Percentiles rank a stretch among this genome's conserved stretches.
Evolutionary conservation across 1,140 invertebrate genomes (phyloP).

Genomic region (Bombus sibiricus): DNA sequence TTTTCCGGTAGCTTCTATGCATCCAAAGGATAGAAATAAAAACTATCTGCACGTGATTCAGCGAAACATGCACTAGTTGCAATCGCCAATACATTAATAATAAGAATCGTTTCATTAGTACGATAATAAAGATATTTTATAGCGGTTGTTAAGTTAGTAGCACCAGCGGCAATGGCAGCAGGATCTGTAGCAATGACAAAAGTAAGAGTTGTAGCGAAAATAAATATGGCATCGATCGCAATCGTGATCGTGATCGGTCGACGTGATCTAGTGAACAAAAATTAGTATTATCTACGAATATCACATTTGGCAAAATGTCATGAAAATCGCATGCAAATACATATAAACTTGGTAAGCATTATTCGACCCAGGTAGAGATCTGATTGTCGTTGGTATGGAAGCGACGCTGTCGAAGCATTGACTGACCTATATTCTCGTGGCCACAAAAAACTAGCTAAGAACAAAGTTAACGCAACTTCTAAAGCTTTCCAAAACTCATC

Average conservation of each 20-base stretch:
- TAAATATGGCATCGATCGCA: constrained; percentile 1
- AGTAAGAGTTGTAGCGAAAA: constrained; percentile 45
- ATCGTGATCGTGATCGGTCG: constrained; percentile 5
- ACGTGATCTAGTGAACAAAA: constrained; percentile 8
- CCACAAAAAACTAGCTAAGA: constrained; percentile 55
- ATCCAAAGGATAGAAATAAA: constrained; percentile 25
- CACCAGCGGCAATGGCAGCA: constrained; percentile 42
- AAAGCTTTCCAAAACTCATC: constrained; percentile 79
- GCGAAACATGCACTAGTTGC: constrained; percentile 50
- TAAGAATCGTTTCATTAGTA: constrained; percentile 22
- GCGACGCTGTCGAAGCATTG: constrained; percentile 57
- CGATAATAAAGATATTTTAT: constrained; percentile 33
- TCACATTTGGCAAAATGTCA: constrained; percentile 32
- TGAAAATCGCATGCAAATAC: constrained; percentile 59
- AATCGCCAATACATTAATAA: constrained; percentile 26
- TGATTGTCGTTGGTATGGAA: constrained; percentile 57
- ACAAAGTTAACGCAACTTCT: constrained; percentile 59
- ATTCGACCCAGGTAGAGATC: constrained; percentile 50
- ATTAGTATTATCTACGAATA: constrained; percentile 46
- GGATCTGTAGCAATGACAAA: constrained; percentile 35
- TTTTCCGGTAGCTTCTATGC: not conserved
- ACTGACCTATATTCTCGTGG: constrained; percentile 53
- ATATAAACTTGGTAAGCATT: constrained; percentile 43
- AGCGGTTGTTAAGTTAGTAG: constrained; percentile 44
- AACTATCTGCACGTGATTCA: constrained; percentile 7